Conservation (phyloP, 1,140 invertebrate species). For the Alviniconcha marisindica region DNA sequence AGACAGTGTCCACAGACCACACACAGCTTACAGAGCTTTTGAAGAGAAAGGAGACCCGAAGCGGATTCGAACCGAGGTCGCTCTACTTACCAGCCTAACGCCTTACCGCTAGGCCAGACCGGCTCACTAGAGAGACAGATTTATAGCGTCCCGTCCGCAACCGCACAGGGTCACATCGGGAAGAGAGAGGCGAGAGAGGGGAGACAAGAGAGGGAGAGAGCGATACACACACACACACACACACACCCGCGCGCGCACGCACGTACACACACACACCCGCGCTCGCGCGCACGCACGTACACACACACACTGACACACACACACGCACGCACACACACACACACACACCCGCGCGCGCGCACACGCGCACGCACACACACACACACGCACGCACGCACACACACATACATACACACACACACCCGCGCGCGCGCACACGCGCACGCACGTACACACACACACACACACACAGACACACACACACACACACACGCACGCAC, state of each 20-base stretch:
- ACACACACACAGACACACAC: slow-evolving; percentile 1
- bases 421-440: background rate
- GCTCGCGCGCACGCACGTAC: background rate
- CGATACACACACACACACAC: too few relatives aligned
- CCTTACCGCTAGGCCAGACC: too few relatives aligned
- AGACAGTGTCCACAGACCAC: too few relatives aligned
- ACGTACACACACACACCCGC: background rate
- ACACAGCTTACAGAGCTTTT: too few relatives aligned
- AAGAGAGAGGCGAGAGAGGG: too few relatives aligned
- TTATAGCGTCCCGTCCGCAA: too few relatives aligned
- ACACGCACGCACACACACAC: slow-evolving; percentile 25
- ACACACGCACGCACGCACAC: background rate
- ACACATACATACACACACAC: background rate
- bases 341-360: background rate
- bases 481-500: background rate
- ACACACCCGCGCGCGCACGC: background rate
- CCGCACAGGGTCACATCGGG: too few relatives aligned
- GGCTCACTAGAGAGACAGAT: too few relatives aligned
- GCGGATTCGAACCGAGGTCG: too few relatives aligned
- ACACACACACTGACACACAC: slow-evolving; percentile 23
- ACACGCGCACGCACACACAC: background rate
- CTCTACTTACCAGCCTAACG: too few relatives aligned
- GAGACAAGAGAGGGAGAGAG: too few relatives aligned
- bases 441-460: background rate
- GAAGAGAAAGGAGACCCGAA: too few relatives aligned